Percentiles rank a stretch among this genome's conserved stretches.
These are phyloP conservation scores for Orussus abietinus DNA, from an alignment of 1,140 invertebrate species.

Conservation along the genomic window DNA sequence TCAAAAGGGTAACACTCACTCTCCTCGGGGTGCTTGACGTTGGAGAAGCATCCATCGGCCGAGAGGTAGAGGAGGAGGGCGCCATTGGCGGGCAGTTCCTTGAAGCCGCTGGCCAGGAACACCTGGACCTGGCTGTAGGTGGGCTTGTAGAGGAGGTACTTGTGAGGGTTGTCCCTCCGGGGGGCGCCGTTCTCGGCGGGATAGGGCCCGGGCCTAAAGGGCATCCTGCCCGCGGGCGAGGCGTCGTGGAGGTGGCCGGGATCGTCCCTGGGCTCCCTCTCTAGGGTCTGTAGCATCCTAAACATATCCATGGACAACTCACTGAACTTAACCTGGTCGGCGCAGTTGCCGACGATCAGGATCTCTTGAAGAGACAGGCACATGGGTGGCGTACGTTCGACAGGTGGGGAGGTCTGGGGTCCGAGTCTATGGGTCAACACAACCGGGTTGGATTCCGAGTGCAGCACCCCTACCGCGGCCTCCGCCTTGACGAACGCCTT, in stretches of 20 bases:
- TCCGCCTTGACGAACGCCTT: conserved; percentile 93
- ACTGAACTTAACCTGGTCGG: conserved; percentile 96
- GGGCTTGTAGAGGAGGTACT: conserved; percentile 94
- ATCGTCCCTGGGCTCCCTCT: conserved; percentile 85
- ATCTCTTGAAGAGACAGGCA: conserved; percentile 89
- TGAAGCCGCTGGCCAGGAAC: conserved; percentile 90
- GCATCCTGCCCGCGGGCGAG: conserved; percentile 76
- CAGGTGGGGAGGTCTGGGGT: conserved; percentile 78
- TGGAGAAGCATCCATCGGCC: conserved; percentile 87
- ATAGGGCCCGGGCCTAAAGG: conserved; percentile 62
- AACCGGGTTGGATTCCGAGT: conserved; percentile 80
- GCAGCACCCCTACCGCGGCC: conserved; percentile 80
- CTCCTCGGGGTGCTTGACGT: conserved; percentile 83
- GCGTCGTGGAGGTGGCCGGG: conserved; percentile 79
- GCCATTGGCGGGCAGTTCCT: conserved; percentile 87
- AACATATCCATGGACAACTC: conserved; percentile 98
- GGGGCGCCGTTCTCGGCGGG: conserved; percentile 68
- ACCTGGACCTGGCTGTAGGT: conserved; percentile 91
- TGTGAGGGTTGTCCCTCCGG: conserved; percentile 91
- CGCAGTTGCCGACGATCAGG: conserved; percentile 88
- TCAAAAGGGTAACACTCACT: conserved; percentile 61
- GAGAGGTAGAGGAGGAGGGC: conserved; percentile 91
- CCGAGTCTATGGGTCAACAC: conserved; percentile 82
- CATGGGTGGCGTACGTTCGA: conserved; percentile 83
- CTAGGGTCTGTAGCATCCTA: conserved; percentile 91